Base-by-base conservation (phyloP, 2,888 invertebrate species). In the Acrocyrtus sp. region DNA sequence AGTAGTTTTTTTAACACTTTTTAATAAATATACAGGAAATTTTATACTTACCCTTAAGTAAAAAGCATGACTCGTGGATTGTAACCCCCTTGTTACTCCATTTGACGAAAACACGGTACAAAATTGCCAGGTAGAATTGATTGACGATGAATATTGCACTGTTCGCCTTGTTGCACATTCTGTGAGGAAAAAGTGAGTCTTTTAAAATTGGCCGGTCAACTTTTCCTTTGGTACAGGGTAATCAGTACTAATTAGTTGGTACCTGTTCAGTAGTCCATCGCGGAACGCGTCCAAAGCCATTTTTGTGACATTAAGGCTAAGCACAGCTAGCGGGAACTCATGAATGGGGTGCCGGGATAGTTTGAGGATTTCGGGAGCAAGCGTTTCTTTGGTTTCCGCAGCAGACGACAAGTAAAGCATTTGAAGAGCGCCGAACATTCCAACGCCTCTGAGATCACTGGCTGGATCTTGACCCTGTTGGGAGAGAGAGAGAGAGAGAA, bases 281-380 rank as follows among this genome's bases (percentile, higher is more conserved):
- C 87, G 80, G 24, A 87, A 82, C 8, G 85, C 82, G 78, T 86
- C 85, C 24, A 87, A 76, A 12, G 84, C 83, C 69, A 87, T 86
- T 75, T 85, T 83, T 2, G 87, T 86, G 27, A 87, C 83, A 79
- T 87, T 87, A 39, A 87, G 84, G 58, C 86, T 84, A 83, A 87
- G 86, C n/a, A 87, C 84, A 80, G 85, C 85, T 67, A 87, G 84
- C 1, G 87, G 87, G 82, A 87, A 87, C 80, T 87, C 85, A 84
- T 87, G 83, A 54, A 83, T 83, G 27, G 85, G 84, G 79, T 86
- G 84, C n/a, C 84, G 82, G n/a, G 86, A 86, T 5, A 87, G 82
- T 50, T 82, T 82, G 76, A 84, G 85, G 19, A 86, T 84, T 76
- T 85, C 85, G 54, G 83, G 82, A 2, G 85, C 84, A 26, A 86